Evolutionary conservation across 2,888 invertebrate genomes (phyloP), one percentile per base, ranked within the genome.

Genomic region (Deladenus siricidicola): DNA sequence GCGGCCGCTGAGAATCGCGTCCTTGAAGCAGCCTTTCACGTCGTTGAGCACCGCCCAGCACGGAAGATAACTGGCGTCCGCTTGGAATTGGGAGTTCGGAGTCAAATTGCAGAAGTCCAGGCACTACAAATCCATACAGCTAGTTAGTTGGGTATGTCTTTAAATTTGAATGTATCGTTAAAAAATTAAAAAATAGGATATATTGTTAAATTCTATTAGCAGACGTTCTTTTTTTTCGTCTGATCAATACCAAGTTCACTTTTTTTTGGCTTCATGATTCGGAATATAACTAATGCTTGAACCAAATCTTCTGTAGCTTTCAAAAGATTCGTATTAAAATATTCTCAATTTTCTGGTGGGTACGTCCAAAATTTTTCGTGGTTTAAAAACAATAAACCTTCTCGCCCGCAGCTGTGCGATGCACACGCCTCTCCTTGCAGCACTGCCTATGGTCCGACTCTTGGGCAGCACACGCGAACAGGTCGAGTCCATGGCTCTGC

Each of bases 71-170:
- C 29, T 50, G 26, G 68, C 68, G 39, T 65, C 65, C 14, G 73
- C 75, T 67, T 74, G 72, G 71, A 76, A 76, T 8, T 70, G 64
- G n/a, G 73, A 62, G 45, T 71, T 74, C 3, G 76, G 76, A 26
- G 70, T 70, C 74, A 76, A 68, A 42, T 72, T 72, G 60, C 76
- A 76, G 69, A 76, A 76, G 28, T 72, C 73, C 19, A 76, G 70
- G 44, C 76, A 76, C 52, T 76, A 72, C 50, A 53, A 53, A 2
- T 47, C 47, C 23, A 47, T 23, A 6, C 6, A 34, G 14, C 39
- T 14, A 14, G 39, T 34, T 10, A 10, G 39, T 34, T 34, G 39
- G 39, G 14, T 34, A 34, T 34, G n/a, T n/a, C n/a, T n/a, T n/a
- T n/a, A n/a, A n/a, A n/a, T n/a, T n/a, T n/a, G n/a, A n/a, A n/a